Base-by-base conservation (phyloP, 2,113 vertebrate species). In the Mionectes macconnelli region DNA sequence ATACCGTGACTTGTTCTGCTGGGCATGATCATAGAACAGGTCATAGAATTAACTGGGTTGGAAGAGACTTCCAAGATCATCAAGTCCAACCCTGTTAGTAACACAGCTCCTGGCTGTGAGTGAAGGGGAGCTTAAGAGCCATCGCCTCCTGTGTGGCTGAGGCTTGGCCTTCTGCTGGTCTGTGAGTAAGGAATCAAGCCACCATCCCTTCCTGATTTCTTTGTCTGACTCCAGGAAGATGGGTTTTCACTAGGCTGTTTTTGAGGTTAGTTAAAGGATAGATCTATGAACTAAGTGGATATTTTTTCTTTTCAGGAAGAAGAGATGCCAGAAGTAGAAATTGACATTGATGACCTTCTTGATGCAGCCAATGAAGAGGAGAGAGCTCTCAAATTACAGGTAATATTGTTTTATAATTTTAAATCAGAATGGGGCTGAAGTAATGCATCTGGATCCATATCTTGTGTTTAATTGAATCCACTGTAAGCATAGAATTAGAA, bases 301-400 rank as follows among this genome's bases (percentile, higher is more conserved):
- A 9, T 82, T 87, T 55, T 75, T 49, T 19, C 52, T 73, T 94
- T 82, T 68, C 94, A 99, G 99, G 99, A 99, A 94, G 99, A 99
- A 97, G 99, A 99, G 97, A 99, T 99, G 99, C 99, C 99, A 12
- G 99, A 99, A 94, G 99, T 99, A 90, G 99, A 99, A 98, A 99
- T 99, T 66, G 99, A 99, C 96, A 99, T 99, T 66, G 99, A 99
- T 72, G 99, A 99, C 89, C 98, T 99, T 91, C 95, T 99, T 96
- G 99, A 99, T 97, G 98, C 99, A 93, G 99, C 96, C 98, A 98
- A 98, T 81, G 99, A 99, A 88, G 99, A 99, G 24, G 99, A 99
- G 74, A 98, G 99, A 97, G 98, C 99, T 96, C 97, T 98, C 84
- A 99, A 99, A 98, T 97, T 99, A 95, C 99, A 99, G 98, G 99